Evolutionary conservation across 2,113 vertebrate species (phyloP).

Genomic region (Cephalopterus ornatus): DNA sequence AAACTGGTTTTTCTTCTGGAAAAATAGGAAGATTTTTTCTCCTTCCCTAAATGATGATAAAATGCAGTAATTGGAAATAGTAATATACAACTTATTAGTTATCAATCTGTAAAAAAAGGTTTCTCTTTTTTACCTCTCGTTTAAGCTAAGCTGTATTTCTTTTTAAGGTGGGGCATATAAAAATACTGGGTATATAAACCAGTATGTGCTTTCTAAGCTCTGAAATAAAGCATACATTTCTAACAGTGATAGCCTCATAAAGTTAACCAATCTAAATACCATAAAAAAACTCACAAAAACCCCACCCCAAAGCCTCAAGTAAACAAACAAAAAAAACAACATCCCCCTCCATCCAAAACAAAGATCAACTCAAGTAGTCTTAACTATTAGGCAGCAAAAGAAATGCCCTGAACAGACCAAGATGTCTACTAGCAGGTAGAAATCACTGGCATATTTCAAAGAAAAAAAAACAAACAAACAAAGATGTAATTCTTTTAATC

Average conservation of each 20-base stretch:
- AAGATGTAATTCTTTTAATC: neutral
- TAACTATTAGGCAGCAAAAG: neutral
- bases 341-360: neutral
- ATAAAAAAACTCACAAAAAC: neutral
- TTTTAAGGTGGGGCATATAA: neutral
- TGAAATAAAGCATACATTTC: neutral
- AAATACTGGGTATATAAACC: neutral
- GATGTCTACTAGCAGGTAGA: neutral
- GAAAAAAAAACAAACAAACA: neutral
- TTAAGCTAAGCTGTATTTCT: neutral
- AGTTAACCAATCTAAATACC: neutral
- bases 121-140: neutral
- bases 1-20: neutral
- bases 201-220: neutral
- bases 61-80: neutral
- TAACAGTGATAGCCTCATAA: neutral
- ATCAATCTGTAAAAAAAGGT: neutral
- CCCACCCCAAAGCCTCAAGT: neutral
- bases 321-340: neutral
- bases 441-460: neutral
- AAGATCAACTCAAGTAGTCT: neutral
- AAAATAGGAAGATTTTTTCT: neutral
- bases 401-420: neutral
- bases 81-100: neutral
- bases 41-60: neutral